A percentile compares a stretch with the other conserved stretches of the same genome.
Evolutionary conservation across 2,888 invertebrate genomes (phyloP).

Genomic region (Dimorphilus gyrociliatus): DNA sequence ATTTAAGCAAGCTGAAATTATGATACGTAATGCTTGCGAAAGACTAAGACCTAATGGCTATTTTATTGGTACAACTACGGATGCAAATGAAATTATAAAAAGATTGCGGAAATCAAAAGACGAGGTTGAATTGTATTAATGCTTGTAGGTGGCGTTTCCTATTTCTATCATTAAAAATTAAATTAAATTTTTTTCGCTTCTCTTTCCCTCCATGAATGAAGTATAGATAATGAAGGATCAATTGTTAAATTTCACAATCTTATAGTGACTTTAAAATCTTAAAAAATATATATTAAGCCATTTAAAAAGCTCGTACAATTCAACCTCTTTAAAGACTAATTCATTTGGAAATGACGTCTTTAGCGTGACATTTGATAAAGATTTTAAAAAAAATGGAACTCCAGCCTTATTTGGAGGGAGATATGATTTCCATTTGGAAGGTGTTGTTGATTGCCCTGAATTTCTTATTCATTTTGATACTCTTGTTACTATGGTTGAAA

Average conservation of each 20-base stretch:
- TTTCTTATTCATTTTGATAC: slow-evolving; percentile 86
- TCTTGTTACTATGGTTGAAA: slow-evolving; percentile 45
- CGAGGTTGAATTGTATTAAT: too few species aligned
- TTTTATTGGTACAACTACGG: slow-evolving; percentile 90
- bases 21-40: slow-evolving; percentile 81
- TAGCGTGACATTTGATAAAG: slow-evolving; percentile 34
- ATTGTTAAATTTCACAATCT: too few species aligned
- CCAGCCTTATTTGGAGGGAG: slow-evolving; percentile 78
- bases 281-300: too few species aligned
- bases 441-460: slow-evolving; percentile 94
- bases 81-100: slow-evolving; percentile 75
- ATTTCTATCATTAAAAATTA: too few species aligned
- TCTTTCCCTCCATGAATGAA: too few species aligned
- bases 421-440: slow-evolving; percentile 86
- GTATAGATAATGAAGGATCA: too few species aligned
- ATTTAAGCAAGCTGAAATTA: slow-evolving; percentile 60
- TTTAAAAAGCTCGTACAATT: too few species aligned
- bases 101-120: too few species aligned
- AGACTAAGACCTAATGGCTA: slow-evolving; percentile 73
- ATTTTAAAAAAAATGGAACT: slow-evolving; percentile 22
- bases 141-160: too few species aligned
- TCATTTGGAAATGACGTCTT: slow-evolving; percentile 42
- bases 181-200: too few species aligned
- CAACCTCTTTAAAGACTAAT: slow-evolving; percentile 13
- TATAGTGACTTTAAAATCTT: too few species aligned